Evolutionary conservation across 1,140 invertebrate genomes (phyloP).

Genomic region (Eufriesea mexicana): DNA sequence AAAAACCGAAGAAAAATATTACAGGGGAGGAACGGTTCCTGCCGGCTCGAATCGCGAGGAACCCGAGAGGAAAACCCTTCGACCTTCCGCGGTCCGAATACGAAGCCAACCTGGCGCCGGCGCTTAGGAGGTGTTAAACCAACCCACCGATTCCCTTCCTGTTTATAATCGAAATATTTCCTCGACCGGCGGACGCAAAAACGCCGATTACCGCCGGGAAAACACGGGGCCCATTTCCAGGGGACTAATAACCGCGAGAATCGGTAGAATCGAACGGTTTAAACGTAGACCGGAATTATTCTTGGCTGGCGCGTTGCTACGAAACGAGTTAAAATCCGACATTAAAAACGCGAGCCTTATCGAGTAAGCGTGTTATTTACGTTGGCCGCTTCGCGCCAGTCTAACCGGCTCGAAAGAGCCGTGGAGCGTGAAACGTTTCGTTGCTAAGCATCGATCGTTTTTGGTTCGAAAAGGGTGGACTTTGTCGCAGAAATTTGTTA

Average conservation of each 20-base stretch:
- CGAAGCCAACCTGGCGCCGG: not conserved
- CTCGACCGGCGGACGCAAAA: not conserved
- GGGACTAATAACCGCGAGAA: not conserved
- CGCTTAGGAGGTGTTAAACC: conserved; percentile 17
- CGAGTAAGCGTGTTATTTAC: too few relatives aligned
- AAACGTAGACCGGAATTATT: too few relatives aligned
- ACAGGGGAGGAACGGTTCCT: not conserved
- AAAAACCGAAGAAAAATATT: not conserved
- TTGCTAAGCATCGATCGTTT: not conserved
- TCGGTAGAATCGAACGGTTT: too few relatives aligned
- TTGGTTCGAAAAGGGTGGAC: not conserved
- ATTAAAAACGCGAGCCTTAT: too few relatives aligned
- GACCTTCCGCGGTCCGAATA: not conserved
- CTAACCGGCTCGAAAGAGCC: too few relatives aligned
- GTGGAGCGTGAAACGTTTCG: too few relatives aligned
- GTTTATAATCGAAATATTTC: conserved; percentile 23
- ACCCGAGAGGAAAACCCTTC: not conserved
- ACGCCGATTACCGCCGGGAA: not conserved
- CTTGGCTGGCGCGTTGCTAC: too few relatives aligned
- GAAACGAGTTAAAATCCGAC: too few relatives aligned
- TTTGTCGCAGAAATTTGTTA: conserved; percentile 8
- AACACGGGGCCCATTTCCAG: too few relatives aligned
- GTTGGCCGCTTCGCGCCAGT: too few relatives aligned
- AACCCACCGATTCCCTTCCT: not conserved
- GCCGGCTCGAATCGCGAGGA: not conserved